These are phyloP conservation scores for Drosophila bipectinata DNA, from an alignment of 1,140 invertebrate genomes.

Conservation along the genomic window DNA sequence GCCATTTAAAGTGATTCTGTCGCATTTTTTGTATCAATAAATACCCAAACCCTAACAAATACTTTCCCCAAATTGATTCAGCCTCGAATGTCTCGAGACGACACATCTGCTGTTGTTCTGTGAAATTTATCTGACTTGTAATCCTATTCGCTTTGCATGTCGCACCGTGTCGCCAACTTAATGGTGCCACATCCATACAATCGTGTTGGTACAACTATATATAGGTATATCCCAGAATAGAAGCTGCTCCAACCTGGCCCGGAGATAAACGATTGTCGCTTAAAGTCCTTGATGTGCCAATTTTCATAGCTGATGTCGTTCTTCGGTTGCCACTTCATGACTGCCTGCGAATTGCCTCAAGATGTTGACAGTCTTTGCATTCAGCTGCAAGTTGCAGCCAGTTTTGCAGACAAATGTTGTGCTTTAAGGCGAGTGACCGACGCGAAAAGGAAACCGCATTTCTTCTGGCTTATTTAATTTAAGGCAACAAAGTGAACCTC, in stretches of 20 bases:
- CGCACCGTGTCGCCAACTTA: constrained; percentile 49
- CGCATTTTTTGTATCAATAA: too few species aligned
- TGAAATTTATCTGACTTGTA: constrained; percentile 73
- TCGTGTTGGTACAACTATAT: not conserved
- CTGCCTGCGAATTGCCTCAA: constrained; percentile 23
- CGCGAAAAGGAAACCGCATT: constrained; percentile 27
- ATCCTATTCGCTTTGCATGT: constrained; percentile 70
- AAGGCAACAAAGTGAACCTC: constrained; percentile 15
- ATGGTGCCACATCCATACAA: constrained; percentile 62
- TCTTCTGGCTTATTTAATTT: constrained; percentile 62
- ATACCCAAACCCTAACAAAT: not conserved
- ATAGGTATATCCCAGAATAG: not conserved
- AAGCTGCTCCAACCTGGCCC: not conserved
- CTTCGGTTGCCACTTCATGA: constrained; percentile 5
- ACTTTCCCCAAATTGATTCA: constrained; percentile 10
- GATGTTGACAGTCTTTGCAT: constrained; percentile 35
- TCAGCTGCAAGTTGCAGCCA: constrained; percentile 37
- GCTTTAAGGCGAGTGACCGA: constrained; percentile 33
- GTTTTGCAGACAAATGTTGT: constrained; percentile 35
- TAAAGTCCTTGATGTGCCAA: constrained; percentile 73
- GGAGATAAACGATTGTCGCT: constrained; percentile 66
- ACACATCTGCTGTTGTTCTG: constrained; percentile 35
- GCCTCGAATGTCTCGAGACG: constrained; percentile 2
- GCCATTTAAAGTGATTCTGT: too few species aligned
- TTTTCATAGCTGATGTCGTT: constrained; percentile 67